Conservation (phyloP, 1,140 invertebrate genomes). For the Drosophila mayri region DNA sequence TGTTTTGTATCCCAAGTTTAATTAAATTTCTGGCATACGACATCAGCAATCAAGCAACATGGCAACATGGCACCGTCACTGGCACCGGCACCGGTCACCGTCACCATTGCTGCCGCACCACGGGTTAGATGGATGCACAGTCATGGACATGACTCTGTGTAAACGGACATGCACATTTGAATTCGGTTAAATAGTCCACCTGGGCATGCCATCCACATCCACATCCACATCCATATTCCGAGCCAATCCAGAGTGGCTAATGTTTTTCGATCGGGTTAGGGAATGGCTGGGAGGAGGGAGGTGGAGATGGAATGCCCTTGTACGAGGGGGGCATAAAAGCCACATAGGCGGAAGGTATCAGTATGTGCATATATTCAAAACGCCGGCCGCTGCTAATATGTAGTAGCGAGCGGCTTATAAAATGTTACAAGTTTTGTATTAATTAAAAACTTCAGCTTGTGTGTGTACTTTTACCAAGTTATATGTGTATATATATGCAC, state of each 20-base stretch:
- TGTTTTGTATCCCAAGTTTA: conserved; percentile 58
- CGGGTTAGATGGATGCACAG: conserved; percentile 47
- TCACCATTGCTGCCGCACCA: conserved; percentile 21
- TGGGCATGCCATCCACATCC: conserved; percentile 36
- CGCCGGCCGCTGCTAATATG: conserved; percentile 56
- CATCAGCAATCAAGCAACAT: conserved; percentile 47
- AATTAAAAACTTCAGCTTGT: conserved; percentile 79
- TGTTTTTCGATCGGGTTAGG: conserved; percentile 23
- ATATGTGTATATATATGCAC: conserved; percentile 4
- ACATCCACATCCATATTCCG: conserved; percentile 26
- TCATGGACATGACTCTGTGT: conserved; percentile 60
- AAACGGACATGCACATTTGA: conserved; percentile 56
- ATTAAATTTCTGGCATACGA: conserved; percentile 65
- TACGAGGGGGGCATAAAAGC: conserved; percentile 12
- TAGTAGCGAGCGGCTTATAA: conserved; percentile 74
- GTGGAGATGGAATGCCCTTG: conserved; percentile 51
- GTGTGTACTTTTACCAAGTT: conserved; percentile 57
- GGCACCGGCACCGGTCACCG: conserved; percentile 11
- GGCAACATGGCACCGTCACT: conserved; percentile 31
- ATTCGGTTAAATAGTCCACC: conserved; percentile 61
- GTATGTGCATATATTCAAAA: conserved; percentile 49
- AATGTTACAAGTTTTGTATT: conserved; percentile 84
- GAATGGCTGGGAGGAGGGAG: background rate
- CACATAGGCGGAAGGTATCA: conserved; percentile 16
- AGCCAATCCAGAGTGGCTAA: conserved; percentile 41